Conservation (phyloP, 2,113 vertebrate species). For the Alces alces region DNA sequence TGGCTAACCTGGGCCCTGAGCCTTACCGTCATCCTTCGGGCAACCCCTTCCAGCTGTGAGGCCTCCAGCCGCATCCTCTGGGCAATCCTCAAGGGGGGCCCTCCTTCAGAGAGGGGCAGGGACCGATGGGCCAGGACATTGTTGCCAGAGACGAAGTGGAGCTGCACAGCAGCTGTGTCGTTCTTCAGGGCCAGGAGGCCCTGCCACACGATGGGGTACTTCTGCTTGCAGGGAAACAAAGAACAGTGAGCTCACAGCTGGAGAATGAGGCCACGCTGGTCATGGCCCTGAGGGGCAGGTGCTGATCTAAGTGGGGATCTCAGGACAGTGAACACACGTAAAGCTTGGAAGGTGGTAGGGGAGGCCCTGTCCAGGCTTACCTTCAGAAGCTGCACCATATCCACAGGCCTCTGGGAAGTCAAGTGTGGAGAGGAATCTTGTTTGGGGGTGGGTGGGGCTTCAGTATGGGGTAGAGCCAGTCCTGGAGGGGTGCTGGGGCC, state of each 20-base stretch:
- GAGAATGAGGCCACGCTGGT: not conserved
- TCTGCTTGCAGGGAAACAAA: conserved; percentile 80
- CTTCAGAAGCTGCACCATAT: conserved; percentile 96
- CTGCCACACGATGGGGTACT: conserved; percentile 99
- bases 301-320: not conserved
- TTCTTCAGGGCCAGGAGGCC: conserved; percentile 96
- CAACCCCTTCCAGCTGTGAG: conserved; percentile 94
- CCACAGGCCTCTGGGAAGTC: conserved; percentile 87
- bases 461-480: conserved; percentile 78
- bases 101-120: conserved; percentile 92
- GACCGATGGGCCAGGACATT: conserved; percentile 94
- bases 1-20: not conserved
- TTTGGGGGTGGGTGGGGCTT: conserved; percentile 81
- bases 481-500: conserved; percentile 76
- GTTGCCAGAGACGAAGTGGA: conserved; percentile 98
- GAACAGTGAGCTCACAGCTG: not conserved
- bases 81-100: conserved; percentile 92
- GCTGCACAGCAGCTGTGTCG: conserved; percentile 95
- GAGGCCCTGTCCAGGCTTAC: conserved; percentile 72
- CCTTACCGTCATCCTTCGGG: conserved; percentile 95
- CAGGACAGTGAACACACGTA: rapidly evolving
- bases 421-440: conserved; percentile 81
- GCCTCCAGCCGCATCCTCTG: conserved; percentile 98
- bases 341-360: rapidly evolving
- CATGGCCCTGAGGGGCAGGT: not conserved